These are phyloP conservation scores for Lepilemur ruficaudatus DNA, from an alignment of 2,797 vertebrate species.

Conservation along the genomic window DNA sequence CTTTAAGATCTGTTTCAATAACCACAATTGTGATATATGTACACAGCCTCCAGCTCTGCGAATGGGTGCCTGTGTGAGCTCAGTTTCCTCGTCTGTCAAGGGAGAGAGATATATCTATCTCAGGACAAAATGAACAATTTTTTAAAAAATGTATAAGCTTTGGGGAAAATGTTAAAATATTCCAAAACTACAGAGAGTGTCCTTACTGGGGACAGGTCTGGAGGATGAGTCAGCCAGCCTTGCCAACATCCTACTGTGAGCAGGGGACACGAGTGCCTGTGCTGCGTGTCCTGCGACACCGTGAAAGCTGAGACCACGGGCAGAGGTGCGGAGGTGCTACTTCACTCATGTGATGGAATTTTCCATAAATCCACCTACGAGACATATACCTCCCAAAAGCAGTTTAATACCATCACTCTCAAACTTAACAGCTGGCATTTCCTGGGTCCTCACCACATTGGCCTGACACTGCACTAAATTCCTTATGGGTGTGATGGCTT, in stretches of 20 bases:
- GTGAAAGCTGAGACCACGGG: fast-evolving
- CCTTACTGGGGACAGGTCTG: background rate
- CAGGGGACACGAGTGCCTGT: fast-evolving
- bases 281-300: fast-evolving
- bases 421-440: background rate
- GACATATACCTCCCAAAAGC: background rate
- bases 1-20: background rate
- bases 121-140: background rate
- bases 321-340: fast-evolving
- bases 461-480: background rate
- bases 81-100: background rate
- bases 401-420: background rate
- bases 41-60: background rate
- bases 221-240: background rate
- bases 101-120: background rate
- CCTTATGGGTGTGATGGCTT: fast-evolving
- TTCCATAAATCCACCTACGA: background rate
- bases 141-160: background rate
- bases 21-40: fast-evolving
- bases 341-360: background rate
- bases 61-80: background rate
- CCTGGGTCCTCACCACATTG: fast-evolving
- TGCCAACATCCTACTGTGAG: fast-evolving
- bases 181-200: background rate
- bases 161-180: background rate